phyloP scores from a whole-genome alignment of 2,113 vertebrate species.

The Pitta sordida region DNA sequence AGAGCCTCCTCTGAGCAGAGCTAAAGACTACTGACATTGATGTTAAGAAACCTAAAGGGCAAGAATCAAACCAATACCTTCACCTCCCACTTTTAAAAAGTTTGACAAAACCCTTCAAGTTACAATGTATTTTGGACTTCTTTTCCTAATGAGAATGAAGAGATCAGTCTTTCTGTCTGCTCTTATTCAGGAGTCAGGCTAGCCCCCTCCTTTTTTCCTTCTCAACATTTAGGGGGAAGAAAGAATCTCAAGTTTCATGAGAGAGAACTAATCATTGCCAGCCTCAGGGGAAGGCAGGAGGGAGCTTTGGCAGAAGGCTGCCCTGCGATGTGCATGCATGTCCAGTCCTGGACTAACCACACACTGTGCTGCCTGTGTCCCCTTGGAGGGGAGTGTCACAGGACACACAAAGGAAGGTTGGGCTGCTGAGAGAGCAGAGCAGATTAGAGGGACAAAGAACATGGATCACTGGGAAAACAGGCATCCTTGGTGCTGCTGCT shows the following conservation, averaged over 20 bases:
- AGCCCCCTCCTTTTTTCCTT: neutral
- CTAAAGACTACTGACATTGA: neutral
- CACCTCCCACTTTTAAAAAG: neutral
- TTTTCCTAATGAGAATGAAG: neutral
- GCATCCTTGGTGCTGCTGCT: neutral
- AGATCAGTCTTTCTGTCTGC: neutral
- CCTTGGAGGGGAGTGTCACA: neutral
- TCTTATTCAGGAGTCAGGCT: neutral
- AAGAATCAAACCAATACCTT: neutral
- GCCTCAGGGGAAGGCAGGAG: neutral
- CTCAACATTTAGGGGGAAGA: neutral
- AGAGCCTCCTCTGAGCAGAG: neutral
- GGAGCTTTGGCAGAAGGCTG: neutral
- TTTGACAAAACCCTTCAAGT: neutral
- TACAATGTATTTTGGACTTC: neutral
- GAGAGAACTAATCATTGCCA: neutral
- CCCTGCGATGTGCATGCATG: accelerated
- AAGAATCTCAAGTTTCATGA: neutral
- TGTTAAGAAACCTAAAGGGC: neutral
- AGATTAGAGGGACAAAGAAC: neutral
- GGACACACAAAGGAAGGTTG: neutral
- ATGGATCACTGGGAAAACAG: neutral
- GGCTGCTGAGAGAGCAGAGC: neutral
- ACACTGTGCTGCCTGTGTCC: neutral
- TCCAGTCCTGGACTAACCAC: neutral